phyloP scores from a whole-genome alignment of 2,113 vertebrate species.

The Puntigrus tetrazona region DNA sequence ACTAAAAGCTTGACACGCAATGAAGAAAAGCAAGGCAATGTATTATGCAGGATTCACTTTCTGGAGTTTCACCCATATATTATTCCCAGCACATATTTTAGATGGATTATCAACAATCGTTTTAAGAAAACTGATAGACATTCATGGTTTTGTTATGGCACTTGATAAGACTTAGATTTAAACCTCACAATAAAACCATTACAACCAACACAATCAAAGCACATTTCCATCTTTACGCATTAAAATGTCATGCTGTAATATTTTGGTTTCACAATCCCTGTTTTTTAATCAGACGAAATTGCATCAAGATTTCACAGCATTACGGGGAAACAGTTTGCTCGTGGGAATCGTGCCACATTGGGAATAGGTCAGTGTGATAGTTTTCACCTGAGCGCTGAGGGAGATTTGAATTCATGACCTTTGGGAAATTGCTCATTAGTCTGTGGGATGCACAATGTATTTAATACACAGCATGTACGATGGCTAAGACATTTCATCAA shows the following conservation, averaged over 20 bases:
- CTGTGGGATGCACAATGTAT: neutral
- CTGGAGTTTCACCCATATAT: neutral
- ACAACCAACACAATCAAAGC: neutral
- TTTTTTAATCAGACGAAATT: neutral
- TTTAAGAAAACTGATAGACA: neutral
- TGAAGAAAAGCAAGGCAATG: neutral
- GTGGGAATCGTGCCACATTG: neutral
- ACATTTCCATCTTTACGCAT: neutral
- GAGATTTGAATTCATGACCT: slow-evolving; percentile 17
- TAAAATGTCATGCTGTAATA: neutral
- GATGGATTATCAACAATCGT: neutral
- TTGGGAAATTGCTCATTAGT: slow-evolving; percentile 21
- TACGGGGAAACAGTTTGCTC: neutral
- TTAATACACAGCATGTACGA: neutral
- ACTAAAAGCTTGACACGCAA: neutral
- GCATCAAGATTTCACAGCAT: neutral
- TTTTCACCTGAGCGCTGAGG: neutral
- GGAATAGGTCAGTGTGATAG: neutral
- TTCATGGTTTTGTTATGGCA: neutral
- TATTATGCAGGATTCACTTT: neutral
- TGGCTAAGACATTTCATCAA: neutral
- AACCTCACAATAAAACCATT: neutral
- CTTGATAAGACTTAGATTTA: neutral
- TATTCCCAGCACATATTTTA: neutral
- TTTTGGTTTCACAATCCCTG: neutral